A percentile compares a stretch with the other conserved stretches of the same genome.
Conservation (phyloP, 2,888 invertebrate species). For the Gnatocerus cornutus region DNA sequence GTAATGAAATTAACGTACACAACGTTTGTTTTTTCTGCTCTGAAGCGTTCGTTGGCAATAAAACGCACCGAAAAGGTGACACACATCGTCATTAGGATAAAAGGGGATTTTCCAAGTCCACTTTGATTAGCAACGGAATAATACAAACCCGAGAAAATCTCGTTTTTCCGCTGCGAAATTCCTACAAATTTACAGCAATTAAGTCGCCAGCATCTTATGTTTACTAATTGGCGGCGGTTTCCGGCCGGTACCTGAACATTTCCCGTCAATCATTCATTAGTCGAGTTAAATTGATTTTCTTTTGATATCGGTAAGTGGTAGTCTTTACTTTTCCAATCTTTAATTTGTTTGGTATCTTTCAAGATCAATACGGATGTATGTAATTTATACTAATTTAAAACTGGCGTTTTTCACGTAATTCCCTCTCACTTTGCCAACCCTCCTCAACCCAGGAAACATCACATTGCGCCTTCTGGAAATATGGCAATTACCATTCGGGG, state of each 20-base stretch:
- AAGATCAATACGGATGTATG: no score
- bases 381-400: no score
- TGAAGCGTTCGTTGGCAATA: neutral
- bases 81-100: constrained; percentile 17
- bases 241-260: no score
- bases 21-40: neutral
- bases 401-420: no score
- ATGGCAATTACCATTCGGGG: constrained; percentile 5
- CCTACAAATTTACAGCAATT: constrained; percentile 22
- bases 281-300: no score
- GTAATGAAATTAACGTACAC: neutral
- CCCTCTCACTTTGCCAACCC: no score
- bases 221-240: constrained; percentile 27
- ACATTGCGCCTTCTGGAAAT: neutral
- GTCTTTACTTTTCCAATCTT: no score
- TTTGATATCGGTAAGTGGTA: no score
- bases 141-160: constrained; percentile 10
- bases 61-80: constrained; percentile 6
- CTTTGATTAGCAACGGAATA: constrained; percentile 31
- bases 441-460: no score
- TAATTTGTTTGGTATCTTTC: no score
- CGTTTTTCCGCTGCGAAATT: neutral
- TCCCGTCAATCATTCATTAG: no score
- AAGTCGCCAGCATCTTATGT: constrained; percentile 31
- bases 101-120: constrained; percentile 25